Base-by-base conservation (phyloP, 1,140 invertebrate species). In the Sarcophaga peregrina region DNA sequence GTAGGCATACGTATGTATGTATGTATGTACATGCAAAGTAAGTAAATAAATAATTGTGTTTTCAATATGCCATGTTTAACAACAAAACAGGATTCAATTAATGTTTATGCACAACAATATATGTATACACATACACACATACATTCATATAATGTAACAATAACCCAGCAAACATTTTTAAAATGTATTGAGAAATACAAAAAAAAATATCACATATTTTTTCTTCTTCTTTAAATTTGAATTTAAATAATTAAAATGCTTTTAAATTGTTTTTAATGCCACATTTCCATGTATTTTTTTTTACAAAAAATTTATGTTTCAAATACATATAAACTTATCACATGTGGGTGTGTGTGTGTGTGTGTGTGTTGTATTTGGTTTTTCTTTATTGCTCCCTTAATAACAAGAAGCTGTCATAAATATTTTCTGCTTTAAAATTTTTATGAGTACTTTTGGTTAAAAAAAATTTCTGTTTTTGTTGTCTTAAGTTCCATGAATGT, bases 11-110 rank as follows among this genome's bases (percentile, higher is more conserved):
- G 54, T n/a, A 58, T 15, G 3, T n/a, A 58, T 58, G 5, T 58
- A 58, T 58, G 13, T 58, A 15, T 15, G 52, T 58, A 15, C 6
- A 15, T 58, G 54, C n/a, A 58, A 37, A 37, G 4, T 37, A 37
- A 2, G 25, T 37, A 37, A 37, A 37, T 37, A 37, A 37, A 37
- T 37, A 37, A 37, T 37, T 37, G 25, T 58, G n/a, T 3, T n/a
- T 58, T 58, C 13, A 58, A 58, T 58, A n/a, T 58, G 13, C n/a
- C 54, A 58, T 58, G 10, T 58, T 58, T 58, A n/a, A 58, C 15
- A 58, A 58, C 15, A n/a, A 58, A 58, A 58, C 54, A 58, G 54
- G 10, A 58, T 58, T 58, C 54, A 58, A 58, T 58, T 58, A 58
- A n/a, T 58, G 54, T 58, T 58, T 58, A 58, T 58, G 15, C 25